These are phyloP conservation scores for Pseudotriccus pelzelni DNA, from an alignment of 2,797 vertebrate species.

Conservation along the genomic window DNA sequence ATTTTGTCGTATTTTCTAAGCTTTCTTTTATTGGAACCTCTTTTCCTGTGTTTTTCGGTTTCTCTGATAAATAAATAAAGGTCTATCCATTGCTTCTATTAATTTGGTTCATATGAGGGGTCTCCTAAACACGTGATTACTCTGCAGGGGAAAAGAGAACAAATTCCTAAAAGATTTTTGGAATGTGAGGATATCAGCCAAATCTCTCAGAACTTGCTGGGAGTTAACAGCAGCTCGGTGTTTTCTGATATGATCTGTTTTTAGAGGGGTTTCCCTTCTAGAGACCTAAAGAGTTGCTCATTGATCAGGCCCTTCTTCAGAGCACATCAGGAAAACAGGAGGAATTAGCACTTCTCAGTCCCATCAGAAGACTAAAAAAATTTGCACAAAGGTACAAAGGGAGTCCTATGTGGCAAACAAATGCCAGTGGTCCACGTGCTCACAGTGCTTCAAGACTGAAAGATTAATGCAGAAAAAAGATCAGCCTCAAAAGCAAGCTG, in stretches of 20 bases:
- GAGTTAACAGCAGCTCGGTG: not conserved
- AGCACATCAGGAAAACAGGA: not conserved
- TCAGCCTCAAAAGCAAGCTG: not conserved
- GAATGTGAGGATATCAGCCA: not conserved
- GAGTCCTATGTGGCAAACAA: not conserved
- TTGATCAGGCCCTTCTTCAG: not conserved
- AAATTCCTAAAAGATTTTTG: constrained; percentile 9
- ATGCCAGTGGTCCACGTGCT: not conserved
- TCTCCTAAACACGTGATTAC: not conserved
- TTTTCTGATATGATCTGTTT: not conserved
- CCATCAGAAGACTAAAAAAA: not conserved
- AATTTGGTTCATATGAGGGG: not conserved
- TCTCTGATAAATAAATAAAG: not conserved
- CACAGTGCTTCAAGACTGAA: not conserved
- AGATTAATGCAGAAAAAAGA: not conserved
- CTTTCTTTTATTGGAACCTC: not conserved
- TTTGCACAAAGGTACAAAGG: not conserved
- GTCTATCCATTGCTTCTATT: not conserved
- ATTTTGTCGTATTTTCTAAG: not conserved
- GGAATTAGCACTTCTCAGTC: not conserved
- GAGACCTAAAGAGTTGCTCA: not conserved
- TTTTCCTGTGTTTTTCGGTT: not conserved
- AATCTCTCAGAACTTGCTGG: not conserved
- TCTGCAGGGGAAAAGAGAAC: not conserved
- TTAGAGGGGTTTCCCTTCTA: not conserved